A percentile compares a stretch with the other conserved stretches of the same genome.
phyloP scores from a whole-genome alignment of 2,113 vertebrate species.

The Ammodytes dubius region DNA sequence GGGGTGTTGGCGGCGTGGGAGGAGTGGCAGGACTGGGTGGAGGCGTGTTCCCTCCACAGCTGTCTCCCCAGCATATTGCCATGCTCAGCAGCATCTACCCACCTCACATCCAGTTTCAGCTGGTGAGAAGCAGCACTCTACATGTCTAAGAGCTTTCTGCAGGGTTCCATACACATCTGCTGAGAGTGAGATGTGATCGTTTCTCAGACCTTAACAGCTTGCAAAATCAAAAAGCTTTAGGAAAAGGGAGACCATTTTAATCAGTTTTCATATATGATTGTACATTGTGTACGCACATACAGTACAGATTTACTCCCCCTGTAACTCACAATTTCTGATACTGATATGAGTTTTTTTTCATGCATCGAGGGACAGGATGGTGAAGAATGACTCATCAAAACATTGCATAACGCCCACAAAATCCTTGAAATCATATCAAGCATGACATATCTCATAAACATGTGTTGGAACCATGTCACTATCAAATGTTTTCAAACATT shows the following conservation, averaged over 20 bases:
- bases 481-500: background rate
- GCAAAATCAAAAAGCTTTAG: background rate
- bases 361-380: background rate
- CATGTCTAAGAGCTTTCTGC: slow-evolving; percentile 2
- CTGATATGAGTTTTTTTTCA: background rate
- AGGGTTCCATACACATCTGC: slow-evolving; percentile 11
- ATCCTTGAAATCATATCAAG: slow-evolving; percentile 3
- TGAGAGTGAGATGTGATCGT: background rate
- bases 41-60: slow-evolving; percentile 90
- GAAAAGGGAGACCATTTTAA: background rate
- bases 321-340: background rate
- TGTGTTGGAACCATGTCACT: background rate
- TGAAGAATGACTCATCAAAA: background rate
- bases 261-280: background rate
- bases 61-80: slow-evolving; percentile 98
- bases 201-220: background rate
- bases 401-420: background rate
- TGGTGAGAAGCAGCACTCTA: slow-evolving; percentile 85
- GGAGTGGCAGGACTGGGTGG: slow-evolving; percentile 80
- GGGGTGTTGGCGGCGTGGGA: slow-evolving; percentile 92
- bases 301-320: background rate
- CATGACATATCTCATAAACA: background rate
- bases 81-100: slow-evolving; percentile 99
- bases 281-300: background rate
- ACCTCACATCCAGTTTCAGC: slow-evolving; percentile 95